These are phyloP conservation scores for Apoda limacodes DNA, from an alignment of 2,888 invertebrate genomes.

Conservation along the genomic window DNA sequence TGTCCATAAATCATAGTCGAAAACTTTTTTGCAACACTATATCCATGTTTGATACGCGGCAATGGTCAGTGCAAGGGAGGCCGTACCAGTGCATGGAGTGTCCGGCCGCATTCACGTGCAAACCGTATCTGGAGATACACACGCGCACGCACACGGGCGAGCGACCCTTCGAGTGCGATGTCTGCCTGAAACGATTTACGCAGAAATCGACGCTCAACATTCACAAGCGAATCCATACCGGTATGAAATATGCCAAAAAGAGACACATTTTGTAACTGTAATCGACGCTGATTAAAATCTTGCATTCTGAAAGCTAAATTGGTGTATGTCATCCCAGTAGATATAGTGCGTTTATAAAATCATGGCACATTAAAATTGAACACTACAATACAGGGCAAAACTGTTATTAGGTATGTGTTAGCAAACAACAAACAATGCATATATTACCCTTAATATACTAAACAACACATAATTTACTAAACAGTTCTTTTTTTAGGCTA, in stretches of 20 bases:
- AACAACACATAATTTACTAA: too few relatives aligned
- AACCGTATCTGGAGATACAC: constrained; percentile 74
- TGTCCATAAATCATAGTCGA: too few relatives aligned
- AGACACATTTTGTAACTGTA: constrained; percentile 6
- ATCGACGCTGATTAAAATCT: constrained; percentile 1
- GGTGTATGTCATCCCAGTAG: too few relatives aligned
- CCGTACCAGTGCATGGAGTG: constrained; percentile 70
- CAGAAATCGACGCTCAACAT: constrained; percentile 72
- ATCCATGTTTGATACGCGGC: too few relatives aligned
- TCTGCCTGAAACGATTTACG: constrained; percentile 70
- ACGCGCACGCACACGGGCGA: constrained; percentile 71
- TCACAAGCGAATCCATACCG: constrained; percentile 70
- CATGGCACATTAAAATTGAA: too few relatives aligned
- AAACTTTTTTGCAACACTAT: too few relatives aligned
- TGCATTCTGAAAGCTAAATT: constrained; percentile 8
- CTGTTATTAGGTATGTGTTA: too few relatives aligned
- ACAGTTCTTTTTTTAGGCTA: too few relatives aligned
- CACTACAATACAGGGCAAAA: too few relatives aligned
- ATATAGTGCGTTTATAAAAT: too few relatives aligned
- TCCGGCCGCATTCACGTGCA: constrained; percentile 71
- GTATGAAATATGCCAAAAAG: constrained; percentile 34
- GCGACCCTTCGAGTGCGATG: constrained; percentile 68
- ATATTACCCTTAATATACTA: too few relatives aligned
- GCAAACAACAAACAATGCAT: too few relatives aligned
- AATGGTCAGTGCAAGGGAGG: constrained; percentile 63